Evolutionary conservation across 1,140 invertebrate species (phyloP).

Genomic region (Zaprionus nigranus): DNA sequence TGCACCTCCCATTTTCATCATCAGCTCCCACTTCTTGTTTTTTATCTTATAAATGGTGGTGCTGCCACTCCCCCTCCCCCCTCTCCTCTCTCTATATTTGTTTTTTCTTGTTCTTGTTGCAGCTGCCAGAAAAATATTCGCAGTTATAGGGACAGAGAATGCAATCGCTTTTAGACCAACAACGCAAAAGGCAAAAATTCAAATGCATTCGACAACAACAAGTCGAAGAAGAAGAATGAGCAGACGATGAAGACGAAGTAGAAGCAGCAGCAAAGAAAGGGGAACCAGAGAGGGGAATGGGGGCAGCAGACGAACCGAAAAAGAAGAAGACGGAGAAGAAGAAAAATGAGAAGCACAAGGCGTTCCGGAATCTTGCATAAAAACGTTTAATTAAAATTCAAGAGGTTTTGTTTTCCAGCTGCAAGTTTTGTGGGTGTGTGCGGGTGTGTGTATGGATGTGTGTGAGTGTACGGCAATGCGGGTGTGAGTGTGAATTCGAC

Average conservation of each 20-base stretch:
- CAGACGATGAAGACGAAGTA: neutral
- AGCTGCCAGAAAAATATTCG: slow-evolving; percentile 80
- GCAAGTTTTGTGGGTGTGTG: slow-evolving; percentile 56
- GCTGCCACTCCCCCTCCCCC: slow-evolving; percentile 4
- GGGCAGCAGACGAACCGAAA: slow-evolving; percentile 40
- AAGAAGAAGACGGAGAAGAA: slow-evolving; percentile 49
- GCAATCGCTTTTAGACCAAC: slow-evolving; percentile 68
- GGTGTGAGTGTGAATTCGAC: slow-evolving; percentile 3
- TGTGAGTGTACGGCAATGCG: neutral
- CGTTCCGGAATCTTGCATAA: slow-evolving; percentile 73
- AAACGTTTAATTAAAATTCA: slow-evolving; percentile 83
- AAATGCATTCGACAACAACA: slow-evolving; percentile 58
- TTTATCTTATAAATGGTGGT: slow-evolving; percentile 19
- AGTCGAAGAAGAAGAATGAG: neutral
- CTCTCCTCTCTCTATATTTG: slow-evolving; percentile 17
- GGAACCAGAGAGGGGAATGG: neutral
- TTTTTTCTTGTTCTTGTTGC: slow-evolving; percentile 47
- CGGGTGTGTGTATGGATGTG: neutral
- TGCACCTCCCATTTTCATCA: slow-evolving; percentile 25
- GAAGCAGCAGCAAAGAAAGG: neutral
- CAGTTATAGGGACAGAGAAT: slow-evolving; percentile 54
- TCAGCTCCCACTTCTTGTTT: neutral
- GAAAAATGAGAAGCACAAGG: slow-evolving; percentile 43
- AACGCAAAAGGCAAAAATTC: slow-evolving; percentile 73
- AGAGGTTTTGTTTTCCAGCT: slow-evolving; percentile 78